phyloP scores from a whole-genome alignment of 1,140 invertebrate genomes.

The Lordiphosa collinella region DNA sequence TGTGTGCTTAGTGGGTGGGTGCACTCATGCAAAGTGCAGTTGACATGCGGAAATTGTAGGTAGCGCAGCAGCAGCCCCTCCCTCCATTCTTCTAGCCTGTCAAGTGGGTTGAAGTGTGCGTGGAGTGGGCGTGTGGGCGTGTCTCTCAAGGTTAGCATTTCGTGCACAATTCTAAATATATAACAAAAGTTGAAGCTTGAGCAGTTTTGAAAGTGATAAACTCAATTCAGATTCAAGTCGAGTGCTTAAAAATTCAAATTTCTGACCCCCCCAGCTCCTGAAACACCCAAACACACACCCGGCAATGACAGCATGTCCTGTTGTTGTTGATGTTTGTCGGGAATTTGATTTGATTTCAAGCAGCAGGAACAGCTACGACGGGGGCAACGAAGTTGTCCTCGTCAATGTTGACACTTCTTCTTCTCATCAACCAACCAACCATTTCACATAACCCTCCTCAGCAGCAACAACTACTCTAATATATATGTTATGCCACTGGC shows the following conservation, averaged over 20 bases:
- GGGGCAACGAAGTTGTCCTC: conserved; percentile 25
- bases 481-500: too few relatives aligned
- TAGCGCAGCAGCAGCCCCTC: conserved; percentile 20
- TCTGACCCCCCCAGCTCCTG: conserved; percentile 14
- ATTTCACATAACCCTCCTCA: too few relatives aligned
- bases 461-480: too few relatives aligned
- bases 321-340: conserved; percentile 51
- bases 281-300: conserved; percentile 4
- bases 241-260: conserved; percentile 32
- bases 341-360: conserved; percentile 67
- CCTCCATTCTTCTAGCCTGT: conserved; percentile 1
- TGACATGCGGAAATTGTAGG: conserved; percentile 75
- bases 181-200: conserved; percentile 32
- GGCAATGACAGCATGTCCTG: conserved; percentile 30
- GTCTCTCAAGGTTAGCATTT: conserved; percentile 30
- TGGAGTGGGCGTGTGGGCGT: background rate
- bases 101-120: background rate
- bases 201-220: background rate
- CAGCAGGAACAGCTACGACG: conserved; percentile 20
- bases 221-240: conserved; percentile 9
- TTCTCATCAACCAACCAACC: conserved; percentile 11
- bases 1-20: conserved; percentile 15
- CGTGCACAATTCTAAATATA: conserved; percentile 6
- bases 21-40: conserved; percentile 76
- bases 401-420: conserved; percentile 37